Evolutionary conservation across 2,113 vertebrate genomes (phyloP), one percentile per base, ranked within the genome.

Genomic region (Acrocephalus arundinaceus): DNA sequence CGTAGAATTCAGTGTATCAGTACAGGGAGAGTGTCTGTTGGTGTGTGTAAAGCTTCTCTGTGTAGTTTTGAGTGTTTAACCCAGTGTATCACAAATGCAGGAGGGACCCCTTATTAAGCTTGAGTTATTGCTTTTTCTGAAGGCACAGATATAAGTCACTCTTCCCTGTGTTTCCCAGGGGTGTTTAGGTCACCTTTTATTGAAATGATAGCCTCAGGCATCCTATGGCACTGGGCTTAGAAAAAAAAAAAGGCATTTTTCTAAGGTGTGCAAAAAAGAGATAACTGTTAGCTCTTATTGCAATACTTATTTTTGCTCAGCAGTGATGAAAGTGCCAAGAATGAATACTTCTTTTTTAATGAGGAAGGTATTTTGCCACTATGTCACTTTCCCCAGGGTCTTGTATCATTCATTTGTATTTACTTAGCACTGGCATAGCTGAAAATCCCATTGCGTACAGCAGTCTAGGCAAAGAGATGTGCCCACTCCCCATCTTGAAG

Each of bases 341-440:
- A 58, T 46, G 6, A 25, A 9, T 31, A 46, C 35, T 43, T 71
- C 37, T 61, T 28, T n/a, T 54, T 41, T 39, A 73, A 45, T 62
- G 7, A 84, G 85, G 30, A 46, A 51, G 49, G 25, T 62, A 87
- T 87, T 88, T 93, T 84, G 55, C 58, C 87, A 58, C 77, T 49
- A 4, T 84, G 54, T 72, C 63, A 43, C 70, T 43, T 78, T 93
- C 57, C 75, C 52, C 31, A 45, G 77, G 48, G 86, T 74, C 31
- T 78, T 41, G 54, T 71, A 52, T 93, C 83, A 25, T 85, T 95
- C 46, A 55, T 76, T 78, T 93, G 17, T 93, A 35, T 93, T 90
- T 91, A 51, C 62, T 89, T 89, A 72, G 57, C n/a, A 35, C 11
- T 41, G 52, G 37, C 89, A 37, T 30, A 74, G 75, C 57, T 90